Evolutionary conservation across 2,888 invertebrate genomes (phyloP).

Genomic region (Leptinotarsa haldemani): DNA sequence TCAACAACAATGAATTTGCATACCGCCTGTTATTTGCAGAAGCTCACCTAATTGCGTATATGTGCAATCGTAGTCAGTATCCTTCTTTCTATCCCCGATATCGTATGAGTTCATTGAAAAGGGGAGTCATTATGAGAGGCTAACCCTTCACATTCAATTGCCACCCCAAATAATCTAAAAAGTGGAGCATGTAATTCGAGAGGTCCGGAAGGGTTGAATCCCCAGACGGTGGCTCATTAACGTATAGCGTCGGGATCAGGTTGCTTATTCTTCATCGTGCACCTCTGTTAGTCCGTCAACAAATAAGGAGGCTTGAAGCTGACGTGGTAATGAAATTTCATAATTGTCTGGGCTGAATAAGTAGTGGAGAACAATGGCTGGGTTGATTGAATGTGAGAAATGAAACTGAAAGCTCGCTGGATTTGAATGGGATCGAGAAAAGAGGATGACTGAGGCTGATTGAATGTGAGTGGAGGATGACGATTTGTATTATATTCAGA

Average conservation of each 20-base stretch:
- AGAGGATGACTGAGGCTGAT: background rate
- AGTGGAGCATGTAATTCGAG: conserved; percentile 58
- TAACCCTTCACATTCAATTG: conserved; percentile 52
- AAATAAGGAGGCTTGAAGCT: conserved; percentile 13
- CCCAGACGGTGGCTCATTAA: conserved; percentile 34
- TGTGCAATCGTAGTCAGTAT: conserved; percentile 47
- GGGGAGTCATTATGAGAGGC: conserved; percentile 48
- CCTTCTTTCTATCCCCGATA: conserved; percentile 43
- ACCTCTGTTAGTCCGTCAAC: conserved; percentile 1
- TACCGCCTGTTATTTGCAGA: conserved; percentile 49
- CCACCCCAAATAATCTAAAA: conserved; percentile 58
- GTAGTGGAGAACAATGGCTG: conserved; percentile 14
- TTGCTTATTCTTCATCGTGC: conserved; percentile 20
- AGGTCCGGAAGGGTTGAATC: conserved; percentile 51
- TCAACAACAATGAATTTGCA: conserved; percentile 50
- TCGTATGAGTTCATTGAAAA: conserved; percentile 45
- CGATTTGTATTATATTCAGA: background rate
- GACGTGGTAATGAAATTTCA: conserved; percentile 27
- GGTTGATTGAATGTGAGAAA: conserved; percentile 24
- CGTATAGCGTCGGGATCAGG: conserved; percentile 20
- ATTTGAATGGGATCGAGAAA: conserved; percentile 9
- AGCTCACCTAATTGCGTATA: conserved; percentile 49
- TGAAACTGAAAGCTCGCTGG: conserved; percentile 13
- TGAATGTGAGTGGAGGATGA: conserved; percentile 3
- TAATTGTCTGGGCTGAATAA: conserved; percentile 21